Evolutionary conservation across 2,888 invertebrate genomes (phyloP).

Genomic region (Stenichneumon culpator): DNA sequence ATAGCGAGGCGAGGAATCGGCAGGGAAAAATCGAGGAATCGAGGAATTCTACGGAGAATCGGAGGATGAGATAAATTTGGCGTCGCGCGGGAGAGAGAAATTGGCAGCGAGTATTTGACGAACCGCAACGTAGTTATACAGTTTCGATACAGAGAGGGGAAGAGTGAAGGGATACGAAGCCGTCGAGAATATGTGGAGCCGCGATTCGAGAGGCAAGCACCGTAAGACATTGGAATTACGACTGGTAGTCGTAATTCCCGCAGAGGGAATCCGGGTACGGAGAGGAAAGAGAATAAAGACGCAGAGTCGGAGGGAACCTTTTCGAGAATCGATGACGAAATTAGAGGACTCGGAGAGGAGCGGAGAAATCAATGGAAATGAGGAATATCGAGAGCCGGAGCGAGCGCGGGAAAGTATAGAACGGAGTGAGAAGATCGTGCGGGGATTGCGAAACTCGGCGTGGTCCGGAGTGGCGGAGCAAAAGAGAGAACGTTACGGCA

Average conservation of each 20-base stretch:
- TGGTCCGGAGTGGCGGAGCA: constrained; percentile 24
- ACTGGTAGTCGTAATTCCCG: constrained; percentile 34
- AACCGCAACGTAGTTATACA: constrained; percentile 16
- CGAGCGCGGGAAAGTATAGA: constrained; percentile 6
- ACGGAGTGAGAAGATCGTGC: constrained; percentile 10
- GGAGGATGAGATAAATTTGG: constrained; percentile 54
- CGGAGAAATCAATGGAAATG: constrained; percentile 46
- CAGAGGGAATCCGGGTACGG: constrained; percentile 46
- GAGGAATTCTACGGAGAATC: constrained; percentile 24
- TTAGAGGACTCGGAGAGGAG: constrained; percentile 30
- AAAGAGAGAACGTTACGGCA: constrained; percentile 14
- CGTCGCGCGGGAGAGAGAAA: constrained; percentile 2
- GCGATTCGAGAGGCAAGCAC: constrained; percentile 29
- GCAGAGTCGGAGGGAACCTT: constrained; percentile 1
- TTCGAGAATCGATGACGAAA: constrained; percentile 32
- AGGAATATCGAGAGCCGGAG: constrained; percentile 32
- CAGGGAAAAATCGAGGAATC: constrained; percentile 13
- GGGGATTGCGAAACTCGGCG: constrained; percentile 14
- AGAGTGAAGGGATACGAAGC: constrained; percentile 19
- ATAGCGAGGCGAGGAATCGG: not conserved
- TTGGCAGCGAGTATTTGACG: constrained; percentile 50
- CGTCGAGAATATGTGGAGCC: constrained; percentile 1
- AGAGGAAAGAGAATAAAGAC: not conserved
- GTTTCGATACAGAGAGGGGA: constrained; percentile 32
- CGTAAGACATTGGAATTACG: constrained; percentile 22